These are phyloP conservation scores for Thaumetopoea pityocampa DNA, from an alignment of 1,140 invertebrate species.

Conservation along the genomic window DNA sequence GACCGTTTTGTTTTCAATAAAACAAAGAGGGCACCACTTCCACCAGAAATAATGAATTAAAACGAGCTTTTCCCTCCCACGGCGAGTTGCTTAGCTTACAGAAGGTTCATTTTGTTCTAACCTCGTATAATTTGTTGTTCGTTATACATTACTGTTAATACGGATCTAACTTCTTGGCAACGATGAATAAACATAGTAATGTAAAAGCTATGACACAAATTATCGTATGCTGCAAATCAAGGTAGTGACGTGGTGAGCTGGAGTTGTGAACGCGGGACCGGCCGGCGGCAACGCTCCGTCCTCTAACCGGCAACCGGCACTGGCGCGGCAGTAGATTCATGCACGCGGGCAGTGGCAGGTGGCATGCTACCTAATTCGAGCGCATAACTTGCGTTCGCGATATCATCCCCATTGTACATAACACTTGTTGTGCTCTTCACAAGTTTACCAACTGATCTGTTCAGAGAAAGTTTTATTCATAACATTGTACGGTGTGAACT, in stretches of 20 bases:
- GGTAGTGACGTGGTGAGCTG: constrained; percentile 23
- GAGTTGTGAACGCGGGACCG: constrained; percentile 34
- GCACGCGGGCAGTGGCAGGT: constrained; percentile 59
- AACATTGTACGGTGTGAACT: constrained; percentile 49
- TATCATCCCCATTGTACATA: constrained; percentile 61
- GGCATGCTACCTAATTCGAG: constrained; percentile 34
- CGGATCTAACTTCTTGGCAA: background rate
- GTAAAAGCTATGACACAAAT: background rate
- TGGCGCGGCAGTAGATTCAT: constrained; percentile 59
- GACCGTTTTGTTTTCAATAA: background rate
- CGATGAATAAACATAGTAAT: constrained; percentile 1
- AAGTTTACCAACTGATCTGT: constrained; percentile 15
- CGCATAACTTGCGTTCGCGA: constrained; percentile 52
- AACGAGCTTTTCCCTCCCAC: constrained; percentile 28
- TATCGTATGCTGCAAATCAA: background rate
- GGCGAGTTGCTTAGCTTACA: constrained; percentile 11
- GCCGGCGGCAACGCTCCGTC: too few relatives aligned
- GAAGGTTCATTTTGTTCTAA: background rate
- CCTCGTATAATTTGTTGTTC: background rate
- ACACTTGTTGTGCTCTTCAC: constrained; percentile 48
- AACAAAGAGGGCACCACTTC: constrained; percentile 16
- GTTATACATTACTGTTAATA: constrained; percentile 14
- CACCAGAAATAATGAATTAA: constrained; percentile 2
- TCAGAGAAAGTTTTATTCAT: constrained; percentile 14
- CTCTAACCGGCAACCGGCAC: too few relatives aligned